These are phyloP conservation scores for Acholoe squamosa DNA, from an alignment of 2,888 invertebrate genomes.

Conservation along the genomic window DNA sequence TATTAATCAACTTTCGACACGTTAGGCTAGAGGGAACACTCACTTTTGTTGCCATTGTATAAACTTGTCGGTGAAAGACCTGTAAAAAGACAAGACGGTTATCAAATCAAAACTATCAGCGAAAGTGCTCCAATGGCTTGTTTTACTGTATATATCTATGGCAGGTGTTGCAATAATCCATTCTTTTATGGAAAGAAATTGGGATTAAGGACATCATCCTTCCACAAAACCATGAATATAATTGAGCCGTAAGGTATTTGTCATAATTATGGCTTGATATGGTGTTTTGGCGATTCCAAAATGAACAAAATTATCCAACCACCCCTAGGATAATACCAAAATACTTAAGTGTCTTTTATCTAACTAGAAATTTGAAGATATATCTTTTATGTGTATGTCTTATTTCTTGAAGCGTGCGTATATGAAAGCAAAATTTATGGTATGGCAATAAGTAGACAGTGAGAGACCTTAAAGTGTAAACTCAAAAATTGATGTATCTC, in stretches of 20 bases:
- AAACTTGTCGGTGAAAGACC: constrained; percentile 64
- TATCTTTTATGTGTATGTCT: neutral
- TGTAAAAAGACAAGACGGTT: constrained; percentile 33
- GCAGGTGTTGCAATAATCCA: neutral
- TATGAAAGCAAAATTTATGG: no score
- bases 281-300: neutral
- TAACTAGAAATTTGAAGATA: neutral
- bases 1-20: no score
- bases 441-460: no score
- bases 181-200: constrained; percentile 45
- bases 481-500: no score
- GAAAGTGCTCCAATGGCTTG: neutral
- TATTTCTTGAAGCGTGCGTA: no score
- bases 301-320: neutral
- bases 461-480: no score
- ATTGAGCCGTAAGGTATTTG: neutral
- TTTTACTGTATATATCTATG: neutral
- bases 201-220: neutral
- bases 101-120: neutral
- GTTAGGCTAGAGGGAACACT: neutral
- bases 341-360: neutral
- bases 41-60: constrained; percentile 66
- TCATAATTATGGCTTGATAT: neutral
- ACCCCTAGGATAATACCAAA: neutral
- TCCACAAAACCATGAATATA: constrained; percentile 53